Percentiles rank a stretch among this genome's conserved stretches.
Evolutionary conservation across 2,888 invertebrate genomes (phyloP).

Genomic region (Limnephilus marmoratus): DNA sequence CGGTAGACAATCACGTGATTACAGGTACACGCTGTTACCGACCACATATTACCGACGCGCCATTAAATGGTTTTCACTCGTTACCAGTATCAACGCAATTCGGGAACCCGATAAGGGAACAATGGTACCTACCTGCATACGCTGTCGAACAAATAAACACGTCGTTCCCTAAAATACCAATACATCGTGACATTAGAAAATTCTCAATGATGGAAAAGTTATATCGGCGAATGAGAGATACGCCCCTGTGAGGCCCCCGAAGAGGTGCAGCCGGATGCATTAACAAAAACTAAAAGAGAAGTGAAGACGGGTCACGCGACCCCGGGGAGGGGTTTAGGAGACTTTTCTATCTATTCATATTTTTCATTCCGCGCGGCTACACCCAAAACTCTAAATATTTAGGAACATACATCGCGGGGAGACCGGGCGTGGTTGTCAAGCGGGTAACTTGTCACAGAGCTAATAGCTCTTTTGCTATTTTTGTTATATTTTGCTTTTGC

Average conservation of each 20-base stretch:
- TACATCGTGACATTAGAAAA: background rate
- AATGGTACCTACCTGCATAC: background rate
- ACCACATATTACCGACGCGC: background rate
- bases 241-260: slow-evolving; percentile 26
- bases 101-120: background rate
- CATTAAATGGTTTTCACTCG: background rate
- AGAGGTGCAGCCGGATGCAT: slow-evolving; percentile 9
- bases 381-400: background rate
- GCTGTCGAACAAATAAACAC: background rate
- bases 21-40: background rate
- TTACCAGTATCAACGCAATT: background rate
- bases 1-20: slow-evolving; percentile 37
- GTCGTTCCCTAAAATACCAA: background rate
- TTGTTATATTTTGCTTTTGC: no score
- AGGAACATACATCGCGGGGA: background rate
- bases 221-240: background rate
- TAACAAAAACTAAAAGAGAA: slow-evolving; percentile 41
- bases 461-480: background rate
- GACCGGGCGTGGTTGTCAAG: background rate
- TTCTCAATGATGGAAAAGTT: background rate
- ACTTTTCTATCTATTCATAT: slow-evolving; percentile 37
- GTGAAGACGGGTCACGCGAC: slow-evolving; percentile 39
- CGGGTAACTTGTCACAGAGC: background rate
- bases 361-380: slow-evolving; percentile 21
- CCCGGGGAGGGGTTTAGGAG: background rate